Evolutionary conservation across 2,888 invertebrate genomes (phyloP), one percentile per base, ranked within the genome.

Genomic region (Lumbricus terrestris): DNA sequence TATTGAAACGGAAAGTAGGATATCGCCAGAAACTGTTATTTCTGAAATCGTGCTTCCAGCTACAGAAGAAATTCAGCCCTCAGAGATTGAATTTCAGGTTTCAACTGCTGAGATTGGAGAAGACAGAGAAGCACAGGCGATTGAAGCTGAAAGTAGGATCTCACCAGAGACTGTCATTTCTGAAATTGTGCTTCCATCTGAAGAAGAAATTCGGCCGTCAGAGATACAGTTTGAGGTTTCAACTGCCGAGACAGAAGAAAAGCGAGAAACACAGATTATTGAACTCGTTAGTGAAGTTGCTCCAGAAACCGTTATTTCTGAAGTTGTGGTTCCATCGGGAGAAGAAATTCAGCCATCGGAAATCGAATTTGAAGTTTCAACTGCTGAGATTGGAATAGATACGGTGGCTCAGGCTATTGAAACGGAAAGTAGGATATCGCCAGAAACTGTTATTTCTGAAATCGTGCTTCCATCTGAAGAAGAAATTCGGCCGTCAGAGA

Each of bases 61-160:
- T 90, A 90, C 90, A 88, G 91, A 89, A 90, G 54, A 89, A 91
- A 83, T 90, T n/a, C 42, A 90, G 15, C 82, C 91, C 54, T 38
- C 90, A 5, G 91, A 91, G 40, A 90, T 90, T 34, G 18, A 69
- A 38, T 38, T 90, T 35, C 38, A 88, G 8, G 88, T 90, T 11
- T 88, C 90, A 20, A 91, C 90, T 90, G 91, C 88, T 47, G 90
- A 82, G 20, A 54, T 38, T 20, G 83, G 37, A 42, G 40, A 90
- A 88, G 18, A 54, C 38, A 29, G 54, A 90, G 34, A 69, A 54
- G 42, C 35, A 42, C 40, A 90, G 40, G 47, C 33, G 5, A 15
- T 83, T 16, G 83, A 83, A 8, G 5, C 34, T 16, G 35, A 20
- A 4, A 35, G 83, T 34, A 85, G 42, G 20, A 6, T 37, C 23